These are phyloP conservation scores for Neuroterus valhalla DNA, from an alignment of 1,140 invertebrate genomes.

Conservation along the genomic window DNA sequence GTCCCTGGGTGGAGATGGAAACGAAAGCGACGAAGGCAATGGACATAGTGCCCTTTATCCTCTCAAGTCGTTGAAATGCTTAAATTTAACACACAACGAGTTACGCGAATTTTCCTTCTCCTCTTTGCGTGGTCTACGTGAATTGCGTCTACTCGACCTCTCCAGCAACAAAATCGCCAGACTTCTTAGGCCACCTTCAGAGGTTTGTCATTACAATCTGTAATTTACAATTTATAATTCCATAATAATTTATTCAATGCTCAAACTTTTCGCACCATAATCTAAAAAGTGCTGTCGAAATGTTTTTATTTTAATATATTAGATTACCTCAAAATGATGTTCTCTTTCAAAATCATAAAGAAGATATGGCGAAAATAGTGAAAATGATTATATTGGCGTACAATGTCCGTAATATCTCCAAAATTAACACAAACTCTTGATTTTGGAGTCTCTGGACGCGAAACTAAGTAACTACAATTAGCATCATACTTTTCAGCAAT, in stretches of 20 bases:
- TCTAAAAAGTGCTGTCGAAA: too few relatives aligned
- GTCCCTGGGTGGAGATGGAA: constrained; percentile 71
- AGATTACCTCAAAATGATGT: too few relatives aligned
- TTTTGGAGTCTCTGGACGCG: too few relatives aligned
- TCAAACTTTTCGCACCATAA: too few relatives aligned
- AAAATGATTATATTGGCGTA: too few relatives aligned
- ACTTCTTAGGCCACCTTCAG: constrained; percentile 77
- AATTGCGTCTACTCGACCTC: constrained; percentile 81
- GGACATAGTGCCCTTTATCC: constrained; percentile 81
- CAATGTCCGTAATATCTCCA: too few relatives aligned
- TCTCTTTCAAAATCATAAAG: too few relatives aligned
- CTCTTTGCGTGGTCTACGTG: constrained; percentile 82
- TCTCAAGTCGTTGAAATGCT: constrained; percentile 79
- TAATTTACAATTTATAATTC: neutral
- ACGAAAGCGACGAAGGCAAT: constrained; percentile 60
- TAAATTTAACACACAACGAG: constrained; percentile 86
- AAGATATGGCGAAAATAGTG: too few relatives aligned
- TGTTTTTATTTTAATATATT: too few relatives aligned
- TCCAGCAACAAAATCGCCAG: constrained; percentile 84
- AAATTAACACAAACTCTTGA: too few relatives aligned
- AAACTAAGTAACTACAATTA: too few relatives aligned
- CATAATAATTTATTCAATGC: neutral
- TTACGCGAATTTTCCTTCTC: constrained; percentile 85
- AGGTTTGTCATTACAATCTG: constrained; percentile 75
- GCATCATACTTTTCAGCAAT: too few relatives aligned